Evolutionary conservation across 2,888 invertebrate species (phyloP).

Genomic region (Xestia xanthographa): DNA sequence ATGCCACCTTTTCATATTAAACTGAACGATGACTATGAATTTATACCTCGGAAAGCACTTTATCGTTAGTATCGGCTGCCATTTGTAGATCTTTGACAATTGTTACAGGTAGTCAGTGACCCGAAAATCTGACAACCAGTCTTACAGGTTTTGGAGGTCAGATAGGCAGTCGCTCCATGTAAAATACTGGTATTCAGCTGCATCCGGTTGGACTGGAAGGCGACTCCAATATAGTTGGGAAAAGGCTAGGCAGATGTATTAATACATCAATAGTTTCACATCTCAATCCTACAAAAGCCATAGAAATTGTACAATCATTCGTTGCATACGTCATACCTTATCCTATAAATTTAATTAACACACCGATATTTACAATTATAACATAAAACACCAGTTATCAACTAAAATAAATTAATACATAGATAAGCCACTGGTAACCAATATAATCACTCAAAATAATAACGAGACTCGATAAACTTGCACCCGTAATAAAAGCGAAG

Average conservation of each 20-base stretch:
- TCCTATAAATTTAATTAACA: slow-evolving; percentile 25
- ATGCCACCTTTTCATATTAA: background rate
- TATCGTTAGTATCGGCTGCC: background rate
- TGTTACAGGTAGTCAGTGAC: background rate
- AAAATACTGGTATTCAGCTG: background rate
- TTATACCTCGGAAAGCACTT: background rate
- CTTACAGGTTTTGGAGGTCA: background rate
- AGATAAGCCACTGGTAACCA: slow-evolving; percentile 32
- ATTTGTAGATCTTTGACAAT: background rate
- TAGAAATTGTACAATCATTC: slow-evolving; percentile 6
- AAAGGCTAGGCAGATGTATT: background rate
- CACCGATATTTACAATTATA: slow-evolving; percentile 32
- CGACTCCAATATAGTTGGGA: background rate
- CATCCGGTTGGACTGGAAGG: background rate
- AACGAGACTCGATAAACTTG: slow-evolving; percentile 42
- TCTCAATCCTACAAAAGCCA: background rate
- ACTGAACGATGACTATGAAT: background rate
- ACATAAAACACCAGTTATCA: slow-evolving; percentile 15
- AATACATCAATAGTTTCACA: background rate
- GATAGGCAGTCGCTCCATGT: background rate
- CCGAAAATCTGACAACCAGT: background rate
- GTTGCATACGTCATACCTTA: slow-evolving; percentile 11
- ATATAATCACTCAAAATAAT: slow-evolving; percentile 26
- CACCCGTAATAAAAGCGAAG: slow-evolving; percentile 20
- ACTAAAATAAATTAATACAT: slow-evolving; percentile 41